A percentile compares a stretch with the other conserved stretches of the same genome.
phyloP scores from a whole-genome alignment of 2,888 invertebrate species.

The Microctonus hyperodae region DNA sequence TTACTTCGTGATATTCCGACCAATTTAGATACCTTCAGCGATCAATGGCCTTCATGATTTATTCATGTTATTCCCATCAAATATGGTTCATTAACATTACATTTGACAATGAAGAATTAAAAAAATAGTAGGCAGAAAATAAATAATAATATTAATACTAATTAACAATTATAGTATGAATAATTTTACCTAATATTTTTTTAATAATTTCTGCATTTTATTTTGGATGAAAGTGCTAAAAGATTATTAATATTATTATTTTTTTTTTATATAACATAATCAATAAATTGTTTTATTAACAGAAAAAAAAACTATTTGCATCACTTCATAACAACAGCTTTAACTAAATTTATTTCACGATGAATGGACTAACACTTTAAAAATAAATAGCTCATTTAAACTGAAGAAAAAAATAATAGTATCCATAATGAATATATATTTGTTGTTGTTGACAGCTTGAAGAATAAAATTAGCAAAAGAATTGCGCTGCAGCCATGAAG shows the following conservation, averaged over 20 bases:
- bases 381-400: too few relatives aligned
- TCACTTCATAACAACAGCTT: background rate
- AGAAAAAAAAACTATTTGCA: too few relatives aligned
- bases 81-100: background rate
- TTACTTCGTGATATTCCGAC: background rate
- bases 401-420: background rate
- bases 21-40: background rate
- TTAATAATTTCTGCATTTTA: too few relatives aligned
- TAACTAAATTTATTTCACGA: background rate
- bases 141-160: too few relatives aligned
- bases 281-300: too few relatives aligned
- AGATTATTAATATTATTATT: too few relatives aligned
- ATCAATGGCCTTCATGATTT: background rate
- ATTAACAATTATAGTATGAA: background rate
- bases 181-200: too few relatives aligned
- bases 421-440: background rate
- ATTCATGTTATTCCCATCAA: background rate
- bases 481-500: constrained; percentile 53
- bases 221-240: too few relatives aligned
- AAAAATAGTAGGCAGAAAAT: background rate
- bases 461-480: constrained; percentile 15
- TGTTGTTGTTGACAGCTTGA: background rate
- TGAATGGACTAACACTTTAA: too few relatives aligned
- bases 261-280: too few relatives aligned
- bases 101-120: background rate